Evolutionary conservation across 1,140 invertebrate species (phyloP), one percentile per base, ranked within the genome.

Genomic region (Metaphire vulgaris): DNA sequence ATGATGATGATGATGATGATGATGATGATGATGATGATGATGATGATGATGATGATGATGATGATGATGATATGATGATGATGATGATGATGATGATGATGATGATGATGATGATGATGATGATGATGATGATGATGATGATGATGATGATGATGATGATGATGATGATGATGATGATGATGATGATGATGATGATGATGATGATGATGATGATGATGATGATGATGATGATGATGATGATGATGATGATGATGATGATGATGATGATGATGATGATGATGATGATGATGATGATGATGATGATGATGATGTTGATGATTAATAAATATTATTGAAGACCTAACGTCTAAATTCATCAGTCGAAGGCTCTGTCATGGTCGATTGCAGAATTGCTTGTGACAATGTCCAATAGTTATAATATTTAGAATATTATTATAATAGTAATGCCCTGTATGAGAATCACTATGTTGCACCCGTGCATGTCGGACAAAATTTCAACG

Each of bases 1-100:
- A 56, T 56, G 41, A 56, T 56, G 41, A 56, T 56, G 41, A 56
- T 56, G 41, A 56, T 56, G 41, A 56, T 56, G 41, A 56, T 56
- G 41, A 56, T 56, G 41, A 56, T 56, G 41, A 56, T 56, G 41
- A 56, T 56, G 41, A 56, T 56, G 41, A 56, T 56, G 41, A 56
- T 56, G 41, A 56, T 56, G 41, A 56, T 56, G 41, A 56, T 56
- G 41, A 56, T 56, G 41, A 56, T 56, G 41, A 56, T 56, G 41
- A 56, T 56, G 41, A 56, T 56, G 41, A 56, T 56, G 41, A 56
- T 56, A 56, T 56, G 41, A 56, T 56, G 41, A 56, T 56, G 41
- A 56, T 56, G 6, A 56, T 56, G 41, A 56, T 56, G 41, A 56
- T 56, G 6, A 56, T 56, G 41, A 56, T 56, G 41, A 56, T 56